Conservation (phyloP, 2,113 vertebrate genomes). For the Rhea americana region DNA sequence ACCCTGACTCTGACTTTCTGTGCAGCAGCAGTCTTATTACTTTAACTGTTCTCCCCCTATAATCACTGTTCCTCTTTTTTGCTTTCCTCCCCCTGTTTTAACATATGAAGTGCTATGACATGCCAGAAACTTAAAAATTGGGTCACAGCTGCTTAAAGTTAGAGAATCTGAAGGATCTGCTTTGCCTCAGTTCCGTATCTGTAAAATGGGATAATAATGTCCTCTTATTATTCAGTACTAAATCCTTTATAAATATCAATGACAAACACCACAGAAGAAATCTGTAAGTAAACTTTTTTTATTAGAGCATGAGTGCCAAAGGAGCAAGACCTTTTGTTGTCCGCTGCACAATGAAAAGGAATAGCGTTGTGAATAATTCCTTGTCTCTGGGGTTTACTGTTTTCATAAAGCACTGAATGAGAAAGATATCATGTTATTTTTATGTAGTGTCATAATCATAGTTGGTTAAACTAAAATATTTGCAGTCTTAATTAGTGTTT, state of each 20-base stretch:
- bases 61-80: background rate
- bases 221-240: background rate
- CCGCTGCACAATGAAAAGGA: background rate
- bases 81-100: background rate
- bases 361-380: background rate
- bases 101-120: background rate
- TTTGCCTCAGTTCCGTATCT: background rate
- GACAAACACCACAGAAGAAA: background rate
- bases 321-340: background rate
- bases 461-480: background rate
- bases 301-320: background rate
- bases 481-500: background rate
- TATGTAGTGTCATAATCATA: background rate
- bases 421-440: background rate
- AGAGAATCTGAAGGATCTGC: background rate
- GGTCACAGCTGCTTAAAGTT: background rate
- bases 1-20: background rate
- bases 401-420: background rate
- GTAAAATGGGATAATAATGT: background rate
- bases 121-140: background rate
- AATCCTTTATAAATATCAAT: background rate
- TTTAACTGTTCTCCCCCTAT: background rate
- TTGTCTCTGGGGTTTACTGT: background rate
- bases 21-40: background rate
- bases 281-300: background rate